Evolutionary conservation across 2,113 vertebrate species (phyloP).

Genomic region (Podilymbus podiceps): DNA sequence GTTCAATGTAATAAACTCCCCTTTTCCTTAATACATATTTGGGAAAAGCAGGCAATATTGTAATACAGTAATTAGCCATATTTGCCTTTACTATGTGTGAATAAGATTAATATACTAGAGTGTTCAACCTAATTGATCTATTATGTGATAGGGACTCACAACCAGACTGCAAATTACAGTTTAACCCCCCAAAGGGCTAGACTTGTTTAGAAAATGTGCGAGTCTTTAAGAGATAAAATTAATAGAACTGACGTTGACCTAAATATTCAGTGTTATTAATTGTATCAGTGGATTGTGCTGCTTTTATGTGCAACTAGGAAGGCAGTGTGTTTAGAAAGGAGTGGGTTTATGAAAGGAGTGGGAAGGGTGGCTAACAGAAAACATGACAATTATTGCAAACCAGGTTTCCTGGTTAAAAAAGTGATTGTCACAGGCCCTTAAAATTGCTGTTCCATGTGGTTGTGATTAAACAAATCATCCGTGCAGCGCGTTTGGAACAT

Average conservation of each 20-base stretch:
- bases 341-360: background rate
- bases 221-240: constrained; percentile 72
- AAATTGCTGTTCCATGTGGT: constrained; percentile 63
- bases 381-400: constrained; percentile 36
- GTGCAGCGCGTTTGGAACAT: constrained; percentile 13
- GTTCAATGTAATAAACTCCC: constrained; percentile 19
- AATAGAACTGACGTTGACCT: constrained; percentile 68
- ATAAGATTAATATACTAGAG: constrained; percentile 68
- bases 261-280: constrained; percentile 65
- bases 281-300: constrained; percentile 53
- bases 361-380: constrained; percentile 44
- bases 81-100: constrained; percentile 64
- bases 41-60: constrained; percentile 47
- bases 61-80: constrained; percentile 62
- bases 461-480: constrained; percentile 68
- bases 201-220: constrained; percentile 68
- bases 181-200: constrained; percentile 70
- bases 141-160: constrained; percentile 68
- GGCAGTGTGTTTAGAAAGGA: background rate
- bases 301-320: constrained; percentile 27
- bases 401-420: constrained; percentile 61
- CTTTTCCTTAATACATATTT: constrained; percentile 51
- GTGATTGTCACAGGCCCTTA: constrained; percentile 52
- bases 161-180: constrained; percentile 70
- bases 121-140: constrained; percentile 72